Conservation (phyloP, 2,888 invertebrate species). For the Isotomurus palustris region DNA sequence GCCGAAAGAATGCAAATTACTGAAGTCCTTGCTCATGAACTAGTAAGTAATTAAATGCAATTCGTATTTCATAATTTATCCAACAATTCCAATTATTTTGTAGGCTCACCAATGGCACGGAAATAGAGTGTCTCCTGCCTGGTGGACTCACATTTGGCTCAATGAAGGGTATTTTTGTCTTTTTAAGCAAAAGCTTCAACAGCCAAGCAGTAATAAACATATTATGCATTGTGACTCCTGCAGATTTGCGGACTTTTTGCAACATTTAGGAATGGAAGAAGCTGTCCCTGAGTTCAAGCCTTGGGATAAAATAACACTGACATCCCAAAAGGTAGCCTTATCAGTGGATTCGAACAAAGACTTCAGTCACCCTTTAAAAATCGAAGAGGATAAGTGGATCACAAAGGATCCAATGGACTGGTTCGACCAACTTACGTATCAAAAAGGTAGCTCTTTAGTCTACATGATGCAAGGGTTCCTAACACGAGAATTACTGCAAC, state of each 20-base stretch:
- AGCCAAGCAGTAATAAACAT: not conserved
- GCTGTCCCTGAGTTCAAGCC: constrained; percentile 19
- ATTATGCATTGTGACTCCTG: not conserved
- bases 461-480: constrained; percentile 26
- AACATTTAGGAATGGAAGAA: constrained; percentile 23
- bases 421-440: constrained; percentile 25
- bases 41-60: not conserved
- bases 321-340: constrained; percentile 14
- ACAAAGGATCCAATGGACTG: constrained; percentile 21
- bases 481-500: constrained; percentile 9
- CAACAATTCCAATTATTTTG: no score
- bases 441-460: constrained; percentile 22
- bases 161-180: constrained; percentile 14
- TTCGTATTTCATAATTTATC: not conserved
- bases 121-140: constrained; percentile 17
- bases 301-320: constrained; percentile 19
- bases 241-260: constrained; percentile 9
- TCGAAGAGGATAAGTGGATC: constrained; percentile 21
- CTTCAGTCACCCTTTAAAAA: constrained; percentile 19
- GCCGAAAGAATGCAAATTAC: constrained; percentile 1
- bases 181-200: not conserved
- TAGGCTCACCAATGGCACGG: constrained; percentile 18
- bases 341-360: constrained; percentile 11
- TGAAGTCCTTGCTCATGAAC: constrained; percentile 6
- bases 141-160: constrained; percentile 25